Evolutionary conservation across 2,888 invertebrate species (phyloP), one percentile per base, ranked within the genome.

Genomic region (Drosophila suboccidentalis): DNA sequence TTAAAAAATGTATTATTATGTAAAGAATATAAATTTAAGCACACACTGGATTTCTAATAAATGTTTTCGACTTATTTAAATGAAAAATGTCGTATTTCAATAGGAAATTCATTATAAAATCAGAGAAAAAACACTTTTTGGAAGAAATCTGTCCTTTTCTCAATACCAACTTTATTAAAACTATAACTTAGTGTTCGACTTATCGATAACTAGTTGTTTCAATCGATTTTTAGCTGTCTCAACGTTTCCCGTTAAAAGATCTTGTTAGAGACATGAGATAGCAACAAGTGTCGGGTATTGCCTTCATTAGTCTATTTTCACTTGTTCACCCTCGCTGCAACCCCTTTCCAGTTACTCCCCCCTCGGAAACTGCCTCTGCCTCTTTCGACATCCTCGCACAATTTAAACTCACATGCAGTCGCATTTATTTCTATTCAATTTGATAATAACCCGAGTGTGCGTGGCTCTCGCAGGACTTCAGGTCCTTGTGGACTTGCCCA

Each of bases 341-440:
- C 6, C 13, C n/a, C 59, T n/a, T 4, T 11, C 43, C 1, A 13
- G 8, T 22, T 44, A 2, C 4, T 10, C 26, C 8, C 36, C 13
- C 34, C 29, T 11, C 41, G n/a, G 49, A 19, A 39, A 49, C 34
- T 43, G 10, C 29, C 1, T 1, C 15, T 3, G 13, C 3, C 41
- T 22, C 34, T 1, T 9, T 4, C 11, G 38, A 19, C 15, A 5
- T 51, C 29, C 43, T 49, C 43, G 65, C 63, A 59, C 69, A 81
- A 76, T 89, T 89, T 83, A 62, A 74, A 66, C 89, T 80, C 87
- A 77, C 81, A 89, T 89, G 82, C 78, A 89, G 74, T 74, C 79
- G 85, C 80, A 84, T 84, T 84, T 89, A 89, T 87, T 84, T 84
- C 87, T 84, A 89, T 84, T 84, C 89, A 84, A 84, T 84, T 84